phyloP scores from a whole-genome alignment of 2,888 invertebrate genomes.

The Aphelenchoides bicaudatus region DNA sequence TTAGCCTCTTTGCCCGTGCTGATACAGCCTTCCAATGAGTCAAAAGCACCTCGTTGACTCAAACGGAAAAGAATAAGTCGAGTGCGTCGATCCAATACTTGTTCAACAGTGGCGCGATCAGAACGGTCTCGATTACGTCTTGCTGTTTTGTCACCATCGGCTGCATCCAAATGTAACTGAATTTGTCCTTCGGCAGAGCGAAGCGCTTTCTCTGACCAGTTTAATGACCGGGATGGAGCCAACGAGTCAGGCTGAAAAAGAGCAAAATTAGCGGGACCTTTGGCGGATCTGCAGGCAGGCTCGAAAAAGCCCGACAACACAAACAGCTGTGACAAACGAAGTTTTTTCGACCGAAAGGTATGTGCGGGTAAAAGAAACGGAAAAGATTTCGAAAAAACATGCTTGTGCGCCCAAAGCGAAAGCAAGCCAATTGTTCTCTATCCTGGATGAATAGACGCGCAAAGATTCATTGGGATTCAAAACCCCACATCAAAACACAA shows the following conservation, averaged over 20 bases:
- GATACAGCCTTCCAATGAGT: conserved; percentile 90
- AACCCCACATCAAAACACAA: too few species aligned
- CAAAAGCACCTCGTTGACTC: conserved; percentile 77
- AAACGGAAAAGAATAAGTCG: conserved; percentile 91
- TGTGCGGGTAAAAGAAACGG: not conserved
- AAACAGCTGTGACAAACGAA: not conserved
- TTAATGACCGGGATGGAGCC: conserved; percentile 1
- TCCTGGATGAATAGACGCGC: too few species aligned
- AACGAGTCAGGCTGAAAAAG: not conserved
- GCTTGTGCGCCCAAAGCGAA: too few species aligned
- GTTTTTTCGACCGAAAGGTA: conserved; percentile 2
- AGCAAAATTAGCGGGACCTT: conserved; percentile 30
- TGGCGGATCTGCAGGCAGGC: conserved; percentile 2
- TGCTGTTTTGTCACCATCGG: conserved; percentile 39
- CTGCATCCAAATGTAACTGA: conserved; percentile 36
- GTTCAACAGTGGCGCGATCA: conserved; percentile 58
- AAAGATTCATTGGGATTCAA: too few species aligned
- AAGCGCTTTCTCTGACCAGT: conserved; percentile 34
- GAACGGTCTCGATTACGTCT: conserved; percentile 52
- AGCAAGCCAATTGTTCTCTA: too few species aligned
- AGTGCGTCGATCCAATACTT: conserved; percentile 89
- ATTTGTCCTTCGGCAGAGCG: conserved; percentile 39
- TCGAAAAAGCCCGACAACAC: not conserved
- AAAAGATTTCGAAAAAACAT: too few species aligned
- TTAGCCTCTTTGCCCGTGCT: conserved; percentile 94